phyloP scores from a whole-genome alignment of 2,113 vertebrate genomes.

The Trichechus manatus region DNA sequence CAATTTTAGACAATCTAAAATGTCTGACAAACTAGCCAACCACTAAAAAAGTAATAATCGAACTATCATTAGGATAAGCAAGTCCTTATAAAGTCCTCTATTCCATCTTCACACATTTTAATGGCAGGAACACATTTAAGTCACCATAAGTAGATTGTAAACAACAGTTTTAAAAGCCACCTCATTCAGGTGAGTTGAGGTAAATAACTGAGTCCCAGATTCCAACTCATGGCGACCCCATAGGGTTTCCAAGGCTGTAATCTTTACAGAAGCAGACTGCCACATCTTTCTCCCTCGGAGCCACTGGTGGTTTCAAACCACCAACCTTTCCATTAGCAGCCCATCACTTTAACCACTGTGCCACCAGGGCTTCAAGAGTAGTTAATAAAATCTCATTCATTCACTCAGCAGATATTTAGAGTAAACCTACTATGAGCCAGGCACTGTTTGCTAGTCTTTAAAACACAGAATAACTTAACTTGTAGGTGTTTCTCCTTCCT shows the following conservation, averaged over 20 bases:
- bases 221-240: no score
- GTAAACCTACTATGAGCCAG: conserved; percentile 42
- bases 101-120: not conserved
- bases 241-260: no score
- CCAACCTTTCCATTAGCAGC: no score
- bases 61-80: conserved; percentile 49
- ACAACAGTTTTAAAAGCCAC: conserved; percentile 39
- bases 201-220: conserved; percentile 39
- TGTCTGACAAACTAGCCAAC: conserved; percentile 31
- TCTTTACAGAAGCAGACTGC: no score
- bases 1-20: conserved; percentile 14
- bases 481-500: conserved; percentile 42
- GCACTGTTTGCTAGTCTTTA: conserved; percentile 55
- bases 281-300: no score
- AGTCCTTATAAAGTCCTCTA: not conserved
- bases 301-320: no score
- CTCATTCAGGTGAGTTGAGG: conserved; percentile 19
- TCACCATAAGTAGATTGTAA: not conserved
- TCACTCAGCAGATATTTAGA: conserved; percentile 53
- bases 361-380: not conserved
- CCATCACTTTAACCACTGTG: no score
- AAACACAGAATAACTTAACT: conserved; percentile 67
- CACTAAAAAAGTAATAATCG: conserved; percentile 11
- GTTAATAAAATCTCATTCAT: conserved; percentile 56
- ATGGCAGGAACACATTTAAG: conserved; percentile 43